phyloP scores from a whole-genome alignment of 2,888 invertebrate genomes.

The Uloborus plumipes region DNA sequence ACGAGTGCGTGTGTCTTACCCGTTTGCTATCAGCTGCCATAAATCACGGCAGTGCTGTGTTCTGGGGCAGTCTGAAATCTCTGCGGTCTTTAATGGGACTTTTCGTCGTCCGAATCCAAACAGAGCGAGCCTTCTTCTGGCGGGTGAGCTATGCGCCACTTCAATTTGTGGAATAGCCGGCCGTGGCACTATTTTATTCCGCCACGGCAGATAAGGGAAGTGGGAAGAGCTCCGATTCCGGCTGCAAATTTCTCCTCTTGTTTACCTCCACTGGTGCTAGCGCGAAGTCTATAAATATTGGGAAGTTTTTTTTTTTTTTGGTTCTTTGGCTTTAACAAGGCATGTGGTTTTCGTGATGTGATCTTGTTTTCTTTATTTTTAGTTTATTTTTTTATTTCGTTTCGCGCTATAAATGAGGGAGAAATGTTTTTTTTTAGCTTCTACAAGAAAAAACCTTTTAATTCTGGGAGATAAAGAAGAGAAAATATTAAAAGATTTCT shows the following conservation, averaged over 20 bases:
- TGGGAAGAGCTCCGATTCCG: constrained; percentile 53
- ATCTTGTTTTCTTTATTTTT: neutral
- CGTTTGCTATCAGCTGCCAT: constrained; percentile 44
- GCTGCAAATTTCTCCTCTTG: constrained; percentile 57
- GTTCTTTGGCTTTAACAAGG: constrained; percentile 1
- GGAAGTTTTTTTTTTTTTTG: neutral
- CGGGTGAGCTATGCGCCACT: constrained; percentile 59
- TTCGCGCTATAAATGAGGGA: too few species aligned
- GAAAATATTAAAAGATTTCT: too few species aligned
- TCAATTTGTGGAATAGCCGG: constrained; percentile 52
- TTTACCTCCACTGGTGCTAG: constrained; percentile 44
- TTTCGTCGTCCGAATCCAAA: constrained; percentile 34
- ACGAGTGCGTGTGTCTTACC: constrained; percentile 44
- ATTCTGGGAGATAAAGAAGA: too few species aligned
- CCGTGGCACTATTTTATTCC: constrained; percentile 50
- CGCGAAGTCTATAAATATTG: constrained; percentile 44
- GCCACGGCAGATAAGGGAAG: constrained; percentile 32
- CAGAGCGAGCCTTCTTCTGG: constrained; percentile 13
- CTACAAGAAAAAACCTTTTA: too few species aligned
- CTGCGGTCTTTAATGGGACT: constrained; percentile 44
- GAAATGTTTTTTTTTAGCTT: too few species aligned
- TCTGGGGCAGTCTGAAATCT: constrained; percentile 24
- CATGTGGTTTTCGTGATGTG: constrained; percentile 43
- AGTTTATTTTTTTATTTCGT: neutral
- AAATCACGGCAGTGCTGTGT: constrained; percentile 25